Conservation (phyloP, 2,797 vertebrate species). For the Poeciliopsis infans region DNA sequence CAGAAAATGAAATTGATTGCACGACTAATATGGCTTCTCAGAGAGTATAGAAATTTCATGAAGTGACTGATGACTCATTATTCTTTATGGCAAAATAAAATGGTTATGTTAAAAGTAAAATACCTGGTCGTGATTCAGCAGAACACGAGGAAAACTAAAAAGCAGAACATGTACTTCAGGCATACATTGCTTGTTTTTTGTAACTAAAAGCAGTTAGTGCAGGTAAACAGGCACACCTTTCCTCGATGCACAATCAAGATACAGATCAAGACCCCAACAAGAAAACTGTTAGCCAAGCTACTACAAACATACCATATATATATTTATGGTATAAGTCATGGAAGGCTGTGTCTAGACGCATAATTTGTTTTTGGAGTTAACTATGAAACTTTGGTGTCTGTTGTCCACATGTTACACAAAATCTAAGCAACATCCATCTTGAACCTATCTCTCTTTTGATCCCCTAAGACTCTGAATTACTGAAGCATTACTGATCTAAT, state of each 20-base stretch:
- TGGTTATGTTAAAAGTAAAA: background rate
- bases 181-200: background rate
- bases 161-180: background rate
- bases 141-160: background rate
- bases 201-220: constrained; percentile 10
- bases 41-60: background rate
- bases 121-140: too few relatives aligned
- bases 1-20: background rate
- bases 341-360: background rate
- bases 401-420: constrained; percentile 46
- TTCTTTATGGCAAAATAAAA: background rate
- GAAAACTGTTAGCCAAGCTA: constrained; percentile 38
- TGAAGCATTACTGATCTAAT: constrained; percentile 38
- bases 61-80: background rate
- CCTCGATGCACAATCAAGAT: background rate
- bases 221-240: constrained; percentile 35
- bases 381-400: constrained; percentile 21
- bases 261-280: background rate
- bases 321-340: background rate
- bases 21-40: background rate
- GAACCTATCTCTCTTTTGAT: background rate
- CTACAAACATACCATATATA: constrained; percentile 23
- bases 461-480: constrained; percentile 38
- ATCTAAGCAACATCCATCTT: constrained; percentile 32
- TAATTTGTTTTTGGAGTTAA: constrained; percentile 33